phyloP scores from a whole-genome alignment of 2,113 vertebrate species.

The Macquaria ambigua region DNA sequence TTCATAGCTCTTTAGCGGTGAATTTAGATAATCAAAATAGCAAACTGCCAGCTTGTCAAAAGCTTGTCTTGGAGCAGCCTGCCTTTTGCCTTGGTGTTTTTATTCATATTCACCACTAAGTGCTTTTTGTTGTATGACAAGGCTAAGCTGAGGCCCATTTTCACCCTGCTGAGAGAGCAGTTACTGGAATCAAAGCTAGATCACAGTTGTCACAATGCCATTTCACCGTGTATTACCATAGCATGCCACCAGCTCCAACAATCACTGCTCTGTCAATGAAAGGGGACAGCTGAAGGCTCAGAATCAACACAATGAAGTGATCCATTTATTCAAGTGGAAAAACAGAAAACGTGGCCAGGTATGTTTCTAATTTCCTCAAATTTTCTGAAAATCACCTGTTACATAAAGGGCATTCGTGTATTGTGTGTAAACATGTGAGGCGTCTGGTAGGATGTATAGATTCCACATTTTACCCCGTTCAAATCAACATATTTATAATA shows the following conservation, averaged over 20 bases:
- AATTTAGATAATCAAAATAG: constrained; percentile 81
- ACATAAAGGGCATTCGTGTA: constrained; percentile 6
- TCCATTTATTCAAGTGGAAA: constrained; percentile 42
- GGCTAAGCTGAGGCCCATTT: constrained; percentile 68
- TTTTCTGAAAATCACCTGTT: not conserved
- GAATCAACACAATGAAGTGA: constrained; percentile 41
- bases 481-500: constrained; percentile 28
- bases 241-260: constrained; percentile 41
- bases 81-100: constrained; percentile 62
- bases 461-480: constrained; percentile 23
- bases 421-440: constrained; percentile 6
- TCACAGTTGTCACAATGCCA: constrained; percentile 79
- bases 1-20: constrained; percentile 74
- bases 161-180: constrained; percentile 69
- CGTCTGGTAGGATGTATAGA: not conserved
- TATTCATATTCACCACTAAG: constrained; percentile 78
- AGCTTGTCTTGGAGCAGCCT: constrained; percentile 55
- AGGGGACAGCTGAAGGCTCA: constrained; percentile 27
- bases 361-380: constrained; percentile 10
- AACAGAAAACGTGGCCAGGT: constrained; percentile 6
- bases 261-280: constrained; percentile 55
- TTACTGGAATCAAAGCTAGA: constrained; percentile 80
- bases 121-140: constrained; percentile 81
- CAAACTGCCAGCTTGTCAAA: constrained; percentile 75
- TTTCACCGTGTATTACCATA: constrained; percentile 63